Base-by-base conservation (phyloP, 2,888 invertebrate genomes). In the Prosopocoilus inquinatus region DNA sequence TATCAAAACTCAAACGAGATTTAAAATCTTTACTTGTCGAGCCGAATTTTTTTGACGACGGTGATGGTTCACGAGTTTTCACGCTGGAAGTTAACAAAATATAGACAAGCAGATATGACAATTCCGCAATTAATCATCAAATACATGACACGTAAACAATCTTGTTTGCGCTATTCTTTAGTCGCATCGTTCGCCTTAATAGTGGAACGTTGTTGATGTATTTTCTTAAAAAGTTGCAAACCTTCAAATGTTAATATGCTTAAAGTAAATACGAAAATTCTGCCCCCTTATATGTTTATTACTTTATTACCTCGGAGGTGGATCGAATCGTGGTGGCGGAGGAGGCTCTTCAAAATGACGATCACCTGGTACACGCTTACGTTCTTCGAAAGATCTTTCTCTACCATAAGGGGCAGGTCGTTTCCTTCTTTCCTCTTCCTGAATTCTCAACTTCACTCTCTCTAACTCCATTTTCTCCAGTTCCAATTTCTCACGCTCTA, bases 391-490 rank as follows among this genome's bases (percentile, higher is more conserved):
- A 11, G 67, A 54, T 3, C 72, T 68, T 8, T 75, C 74, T 4
- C 74, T 62, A 67, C 81, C 79, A 65, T 81, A 65, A 66, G 76
- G 70, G 68, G 76, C 73, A 70, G 82, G 75, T 76, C 84, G 80
- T 72, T 84, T 85, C 12, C 78, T 69, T 1, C 86, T 79, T 68
- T 83, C 84, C 62, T 85, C 85, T 64, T 84, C 84, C 58, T 83
- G 62, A 50, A 84, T 80, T 50, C 72, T 67, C 76, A 90, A 80
- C 71, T 91, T 89, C 59, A 90, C 90, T 54, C 91, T 81, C 75
- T 92, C 88, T 55, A 94, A 77, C 70, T 94, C 94, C 66, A 94
- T 82, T 66, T 92, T 85, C 72, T 94, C 94, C 65, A 89, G 71
- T 64, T 83, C 82, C 36, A 77, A 61, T 60, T 75, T 75, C 55